Evolutionary conservation across 2,797 vertebrate genomes (phyloP), one percentile per base, ranked within the genome.

Genomic region (Scleropages formosus): DNA sequence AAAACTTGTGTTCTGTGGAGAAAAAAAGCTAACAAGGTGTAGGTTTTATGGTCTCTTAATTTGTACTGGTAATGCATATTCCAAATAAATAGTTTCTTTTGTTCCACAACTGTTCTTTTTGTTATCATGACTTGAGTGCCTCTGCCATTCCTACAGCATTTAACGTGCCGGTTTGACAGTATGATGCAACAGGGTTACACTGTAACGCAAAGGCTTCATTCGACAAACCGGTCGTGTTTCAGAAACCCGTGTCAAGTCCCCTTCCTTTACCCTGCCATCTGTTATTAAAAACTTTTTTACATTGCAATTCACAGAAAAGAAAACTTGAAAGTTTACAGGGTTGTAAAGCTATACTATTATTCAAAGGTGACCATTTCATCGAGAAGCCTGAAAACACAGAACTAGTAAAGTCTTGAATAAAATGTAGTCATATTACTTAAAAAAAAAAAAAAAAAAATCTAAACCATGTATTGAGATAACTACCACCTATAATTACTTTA

Each of bases 51-150:
- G 93, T 94, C 91, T 94, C 92, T 95, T 96, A 85, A 95, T 97
- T 96, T 96, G 93, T 96, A 96, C 93, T 95, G 94, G 92, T 95
- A 93, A 96, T 95, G 93, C 94, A 90, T 94, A 95, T 95, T 95
- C 93, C 91, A 94, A 97, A 97, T 96, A 98, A 97, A 97, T 93
- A 85, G 81, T 86, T 96, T 94, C 93, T 95, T 95, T 96, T 95
- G 92, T 95, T 96, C 92, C 90, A 94, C 92, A 92, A 86, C 83
- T 59, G 80, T 65, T n/a, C 66, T 78, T 72, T 24, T 62, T 85
- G 82, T 81, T 79, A 80, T 87, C 76, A 3, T 83, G 81, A 77
- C 84, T 18, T 80, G 31, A 4, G 53, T 20, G 26, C 26, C 71
- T 24, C 68, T 68, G 49, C 58, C 12, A 49, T 71, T 26, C 46